A percentile compares a stretch with the other conserved stretches of the same genome.
Conservation (phyloP, 1,140 invertebrate species). For the Pseudomyrmex sp. region DNA sequence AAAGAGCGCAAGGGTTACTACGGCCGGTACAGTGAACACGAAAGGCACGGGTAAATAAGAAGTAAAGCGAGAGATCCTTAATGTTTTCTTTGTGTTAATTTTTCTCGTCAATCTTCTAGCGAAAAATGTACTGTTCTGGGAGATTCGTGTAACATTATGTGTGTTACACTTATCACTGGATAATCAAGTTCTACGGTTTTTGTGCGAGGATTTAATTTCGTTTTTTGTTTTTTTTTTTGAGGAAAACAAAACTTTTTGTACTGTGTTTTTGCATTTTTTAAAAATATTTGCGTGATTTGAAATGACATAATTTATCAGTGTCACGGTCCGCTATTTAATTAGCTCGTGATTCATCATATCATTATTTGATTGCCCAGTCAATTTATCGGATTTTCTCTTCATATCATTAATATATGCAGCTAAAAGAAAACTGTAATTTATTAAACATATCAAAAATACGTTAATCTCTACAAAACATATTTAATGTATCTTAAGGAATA, state of each 20-base stretch:
- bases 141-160: neutral
- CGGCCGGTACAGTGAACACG: neutral
- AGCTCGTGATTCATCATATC: slow-evolving; percentile 27
- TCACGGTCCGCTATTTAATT: slow-evolving; percentile 11
- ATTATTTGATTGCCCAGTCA: slow-evolving; percentile 5
- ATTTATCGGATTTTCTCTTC: slow-evolving; percentile 23
- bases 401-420: slow-evolving; percentile 19
- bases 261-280: neutral
- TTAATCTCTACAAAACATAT: slow-evolving; percentile 14
- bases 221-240: too few relatives aligned
- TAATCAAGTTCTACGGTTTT: neutral
- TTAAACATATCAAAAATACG: slow-evolving; percentile 43
- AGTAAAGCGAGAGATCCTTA: neutral
- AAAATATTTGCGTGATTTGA: neutral
- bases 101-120: neutral
- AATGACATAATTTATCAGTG: neutral
- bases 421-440: slow-evolving; percentile 42
- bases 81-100: neutral
- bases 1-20: neutral
- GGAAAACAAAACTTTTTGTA: too few relatives aligned
- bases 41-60: slow-evolving; percentile 48
- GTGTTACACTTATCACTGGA: neutral
- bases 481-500: slow-evolving; percentile 36
- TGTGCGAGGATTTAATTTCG: neutral
- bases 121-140: neutral